Evolutionary conservation across 1,140 invertebrate species (phyloP), one percentile per base, ranked within the genome.

Genomic region (Leptopilina boulardi): DNA sequence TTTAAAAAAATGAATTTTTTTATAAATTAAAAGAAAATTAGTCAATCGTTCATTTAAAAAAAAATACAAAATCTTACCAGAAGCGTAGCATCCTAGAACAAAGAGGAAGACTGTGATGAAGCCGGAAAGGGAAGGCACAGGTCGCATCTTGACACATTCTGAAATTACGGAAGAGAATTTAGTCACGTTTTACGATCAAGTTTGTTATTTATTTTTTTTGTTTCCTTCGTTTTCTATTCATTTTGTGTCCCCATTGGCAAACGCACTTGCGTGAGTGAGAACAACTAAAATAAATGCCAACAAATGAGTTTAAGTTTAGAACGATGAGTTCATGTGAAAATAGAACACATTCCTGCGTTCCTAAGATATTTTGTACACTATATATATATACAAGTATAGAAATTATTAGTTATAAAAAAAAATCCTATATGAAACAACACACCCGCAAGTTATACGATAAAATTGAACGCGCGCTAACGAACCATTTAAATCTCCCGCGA

Each of bases 131-230:
- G 82, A 88, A 76, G 84, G 83, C 78, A 84, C 73, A 75, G 84
- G 77, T 77, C 85, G 82, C 90, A 91, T 91, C 89, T 89, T 91
- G 86, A 89, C 86, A 87, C 89, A 91, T 91, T 91, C 90, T 91
- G 81, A 11, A 88, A 91, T 71, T 41, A 82, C 78, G 70, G 82
- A 87, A 86, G 75, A 85, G 73, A 75, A 54, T 70, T 73, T 80
- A 78, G 47, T 80, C 76, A 41, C 15, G 72, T 75, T 73, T 51
- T 71, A 71, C 73, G 73, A 76, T 54, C 44, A 70, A n/a, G 70
- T 15, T 78, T 73, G 54, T 70, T 78, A 26, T 70, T 71, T 71
- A 59, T 30, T 34, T 9, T 47, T 41, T 47, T 70, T 72, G 73
- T 76, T 41, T 74, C 15, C 47, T 79, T 74, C 71, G 76, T 41